A percentile compares a stretch with the other conserved stretches of the same genome.
These are phyloP conservation scores for Adelosebastes latens DNA, from an alignment of 2,797 vertebrate species.

Conservation along the genomic window DNA sequence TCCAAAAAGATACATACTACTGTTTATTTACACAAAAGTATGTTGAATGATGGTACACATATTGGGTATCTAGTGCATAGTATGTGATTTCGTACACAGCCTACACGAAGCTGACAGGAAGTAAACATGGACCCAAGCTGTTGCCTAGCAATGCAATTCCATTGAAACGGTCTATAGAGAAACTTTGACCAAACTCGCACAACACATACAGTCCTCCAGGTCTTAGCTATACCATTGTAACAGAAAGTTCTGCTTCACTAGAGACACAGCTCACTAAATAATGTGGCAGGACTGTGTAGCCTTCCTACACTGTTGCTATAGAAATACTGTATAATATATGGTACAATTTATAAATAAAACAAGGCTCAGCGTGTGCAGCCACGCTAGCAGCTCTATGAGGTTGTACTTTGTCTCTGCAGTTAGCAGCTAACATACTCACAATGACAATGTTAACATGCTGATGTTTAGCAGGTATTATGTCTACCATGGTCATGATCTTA, in stretches of 20 bases:
- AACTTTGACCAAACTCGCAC: neutral
- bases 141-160: too few relatives aligned
- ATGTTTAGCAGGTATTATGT: neutral
- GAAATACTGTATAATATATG: neutral
- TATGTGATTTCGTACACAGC: too few relatives aligned
- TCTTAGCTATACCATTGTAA: neutral
- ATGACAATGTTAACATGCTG: neutral
- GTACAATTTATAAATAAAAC: neutral
- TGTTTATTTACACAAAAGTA: too few relatives aligned
- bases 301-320: neutral
- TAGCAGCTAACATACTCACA: neutral
- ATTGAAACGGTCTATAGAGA: neutral
- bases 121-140: too few relatives aligned
- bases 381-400: neutral
- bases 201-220: neutral
- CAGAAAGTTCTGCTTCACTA: neutral
- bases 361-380: neutral
- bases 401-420: neutral
- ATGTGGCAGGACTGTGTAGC: neutral
- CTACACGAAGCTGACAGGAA: fast-evolving
- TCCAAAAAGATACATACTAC: too few relatives aligned
- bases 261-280: neutral
- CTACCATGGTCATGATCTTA: neutral
- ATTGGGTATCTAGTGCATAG: too few relatives aligned
- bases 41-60: too few relatives aligned